Evolutionary conservation across 2,888 invertebrate genomes (phyloP), one percentile per base, ranked within the genome.

Genomic region (Macrophya alboannulata): DNA sequence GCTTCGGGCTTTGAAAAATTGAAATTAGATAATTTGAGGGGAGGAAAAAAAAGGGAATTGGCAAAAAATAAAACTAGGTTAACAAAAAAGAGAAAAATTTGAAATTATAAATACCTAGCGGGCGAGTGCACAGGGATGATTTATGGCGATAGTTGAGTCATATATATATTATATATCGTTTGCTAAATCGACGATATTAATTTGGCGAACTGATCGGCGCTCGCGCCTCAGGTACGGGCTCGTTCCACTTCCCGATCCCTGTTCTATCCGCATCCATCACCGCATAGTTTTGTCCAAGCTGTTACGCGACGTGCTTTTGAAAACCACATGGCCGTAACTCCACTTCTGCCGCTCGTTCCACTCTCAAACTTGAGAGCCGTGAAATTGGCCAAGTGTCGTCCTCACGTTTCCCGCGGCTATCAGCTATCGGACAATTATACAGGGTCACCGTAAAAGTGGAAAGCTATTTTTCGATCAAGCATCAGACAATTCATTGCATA

Each of bases 211-310:
- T 62, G 68, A 83, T 68, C 82, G 82, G 55, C 40, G 4, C 37
- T 79, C 79, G 79, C 25, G 12, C n/a, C 77, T 77, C 77, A 77
- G 77, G 77, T 77, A 77, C 77, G 77, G 31, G 31, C 77, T 25
- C 77, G 55, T 77, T 55, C 62, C 62, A 45, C 81, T 83, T 31
- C 31, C 48, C 45, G 68, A 62, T 48, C 48, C 37, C 40, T 40
- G 37, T 59, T 79, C 79, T 59, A 59, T 79, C 79, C 65, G 31
- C 82, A 68, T 83, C 82, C 82, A 92, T 92, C 92, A 91, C 90
- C 89, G 88, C 88, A n/a, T 89, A 89, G 89, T 91, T 91, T 90
- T 91, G 90, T 91, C 89, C 92, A 92, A 91, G 91, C 91, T 91
- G 92, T 91, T 91, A 90, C 91, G 88, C 65, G 82, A 83, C 68